Evolutionary conservation across 2,113 vertebrate genomes (phyloP).

Genomic region (Dissostichus mawsoni): DNA sequence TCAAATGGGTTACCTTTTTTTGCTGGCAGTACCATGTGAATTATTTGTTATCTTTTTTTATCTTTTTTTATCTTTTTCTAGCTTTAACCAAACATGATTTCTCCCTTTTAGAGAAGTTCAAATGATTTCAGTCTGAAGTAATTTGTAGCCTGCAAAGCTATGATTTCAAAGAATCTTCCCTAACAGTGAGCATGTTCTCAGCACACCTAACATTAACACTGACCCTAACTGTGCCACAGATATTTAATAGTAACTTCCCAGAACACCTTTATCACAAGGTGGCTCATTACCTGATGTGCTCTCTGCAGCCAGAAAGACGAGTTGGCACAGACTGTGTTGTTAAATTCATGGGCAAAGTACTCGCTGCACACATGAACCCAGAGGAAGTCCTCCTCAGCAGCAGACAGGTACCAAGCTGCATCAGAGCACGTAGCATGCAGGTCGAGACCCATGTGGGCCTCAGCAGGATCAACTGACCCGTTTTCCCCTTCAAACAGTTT

Average conservation of each 20-base stretch:
- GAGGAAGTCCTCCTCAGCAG: slow-evolving; percentile 85
- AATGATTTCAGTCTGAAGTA: too few relatives aligned
- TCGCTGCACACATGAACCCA: slow-evolving; percentile 90
- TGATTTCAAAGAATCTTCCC: too few relatives aligned
- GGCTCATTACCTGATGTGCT: slow-evolving; percentile 78
- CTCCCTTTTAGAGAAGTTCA: too few relatives aligned
- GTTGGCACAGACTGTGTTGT: slow-evolving; percentile 88
- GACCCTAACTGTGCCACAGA: background rate
- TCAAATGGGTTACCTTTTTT: too few relatives aligned
- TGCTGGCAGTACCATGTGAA: too few relatives aligned
- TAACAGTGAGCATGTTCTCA: background rate
- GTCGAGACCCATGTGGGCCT: slow-evolving; percentile 75
- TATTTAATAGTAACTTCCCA: slow-evolving; percentile 3
- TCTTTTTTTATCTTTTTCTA: too few relatives aligned
- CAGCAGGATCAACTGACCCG: slow-evolving; percentile 65
- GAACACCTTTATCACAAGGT: slow-evolving; percentile 11
- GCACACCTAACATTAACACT: background rate
- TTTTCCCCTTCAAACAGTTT: slow-evolving; percentile 83
- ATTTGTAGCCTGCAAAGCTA: too few relatives aligned
- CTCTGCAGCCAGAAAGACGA: slow-evolving; percentile 85
- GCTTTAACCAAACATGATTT: too few relatives aligned
- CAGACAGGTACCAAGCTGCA: slow-evolving; percentile 89
- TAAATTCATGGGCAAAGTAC: slow-evolving; percentile 88
- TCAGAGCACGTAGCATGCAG: slow-evolving; percentile 85
- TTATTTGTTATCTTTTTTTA: too few relatives aligned